A percentile compares a stretch with the other conserved stretches of the same genome.
Evolutionary conservation across 2,888 invertebrate genomes (phyloP).

Genomic region (Tipula confusa): DNA sequence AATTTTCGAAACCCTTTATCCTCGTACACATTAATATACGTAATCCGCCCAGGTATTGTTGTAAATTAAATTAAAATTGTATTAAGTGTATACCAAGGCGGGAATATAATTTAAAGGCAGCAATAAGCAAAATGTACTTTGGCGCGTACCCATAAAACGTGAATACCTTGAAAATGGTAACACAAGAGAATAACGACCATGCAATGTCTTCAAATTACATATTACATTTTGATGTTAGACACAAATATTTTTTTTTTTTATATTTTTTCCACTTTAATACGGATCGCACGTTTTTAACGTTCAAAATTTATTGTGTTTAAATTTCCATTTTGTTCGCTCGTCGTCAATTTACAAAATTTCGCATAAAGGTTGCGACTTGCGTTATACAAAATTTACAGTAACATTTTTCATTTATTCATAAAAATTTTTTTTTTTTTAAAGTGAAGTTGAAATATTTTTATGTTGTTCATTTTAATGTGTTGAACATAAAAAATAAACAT

Average conservation of each 20-base stretch:
- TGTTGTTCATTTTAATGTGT: too few species aligned
- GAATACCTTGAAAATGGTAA: background rate
- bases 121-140: background rate
- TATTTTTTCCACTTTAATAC: background rate
- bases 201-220: background rate
- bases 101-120: background rate
- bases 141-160: background rate
- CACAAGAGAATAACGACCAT: background rate
- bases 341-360: too few species aligned
- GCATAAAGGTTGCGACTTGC: too few species aligned
- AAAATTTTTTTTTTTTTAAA: too few species aligned
- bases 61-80: background rate
- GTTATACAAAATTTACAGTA: too few species aligned
- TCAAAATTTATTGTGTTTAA: background rate
- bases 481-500: too few species aligned
- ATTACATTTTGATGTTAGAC: background rate
- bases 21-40: too few species aligned
- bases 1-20: too few species aligned
- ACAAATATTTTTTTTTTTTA: background rate
- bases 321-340: background rate
- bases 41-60: too few species aligned
- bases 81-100: background rate
- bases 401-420: too few species aligned
- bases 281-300: conserved; percentile 12
- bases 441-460: too few species aligned